These are phyloP conservation scores for Pemphredon lugubris DNA, from an alignment of 2,888 invertebrate species.

Conservation along the genomic window DNA sequence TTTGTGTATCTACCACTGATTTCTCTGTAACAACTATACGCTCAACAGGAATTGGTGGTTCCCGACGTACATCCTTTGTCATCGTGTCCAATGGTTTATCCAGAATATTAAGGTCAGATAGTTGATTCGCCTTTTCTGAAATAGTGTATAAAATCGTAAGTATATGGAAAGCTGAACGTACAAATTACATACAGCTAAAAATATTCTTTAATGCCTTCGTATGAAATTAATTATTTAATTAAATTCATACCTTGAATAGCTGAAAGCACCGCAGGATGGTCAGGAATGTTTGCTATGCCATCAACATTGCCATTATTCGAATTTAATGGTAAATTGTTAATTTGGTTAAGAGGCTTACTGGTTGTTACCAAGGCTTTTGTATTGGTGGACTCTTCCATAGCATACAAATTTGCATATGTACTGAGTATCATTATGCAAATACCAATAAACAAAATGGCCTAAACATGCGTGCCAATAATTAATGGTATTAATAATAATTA, in stretches of 20 bases:
- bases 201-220: background rate
- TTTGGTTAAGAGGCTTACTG: conserved; percentile 70
- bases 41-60: conserved; percentile 79
- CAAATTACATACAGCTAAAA: background rate
- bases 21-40: conserved; percentile 71
- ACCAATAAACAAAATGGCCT: conserved; percentile 91
- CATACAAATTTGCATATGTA: conserved; percentile 93
- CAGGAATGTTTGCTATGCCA: conserved; percentile 54
- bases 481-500: too few relatives aligned
- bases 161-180: background rate
- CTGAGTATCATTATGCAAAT: conserved; percentile 94
- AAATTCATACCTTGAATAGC: conserved; percentile 62
- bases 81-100: conserved; percentile 47
- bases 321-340: conserved; percentile 71
- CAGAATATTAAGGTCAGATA: conserved; percentile 46
- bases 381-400: conserved; percentile 85
- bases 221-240: too few relatives aligned
- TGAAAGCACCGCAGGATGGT: conserved; percentile 48
- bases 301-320: conserved; percentile 68
- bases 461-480: conserved; percentile 30
- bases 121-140: conserved; percentile 57
- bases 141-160: conserved; percentile 15
- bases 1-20: conserved; percentile 66
- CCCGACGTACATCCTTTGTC: conserved; percentile 70
- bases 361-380: conserved; percentile 69